phyloP scores from a whole-genome alignment of 2,797 vertebrate species.

The Austrolebias charrua region DNA sequence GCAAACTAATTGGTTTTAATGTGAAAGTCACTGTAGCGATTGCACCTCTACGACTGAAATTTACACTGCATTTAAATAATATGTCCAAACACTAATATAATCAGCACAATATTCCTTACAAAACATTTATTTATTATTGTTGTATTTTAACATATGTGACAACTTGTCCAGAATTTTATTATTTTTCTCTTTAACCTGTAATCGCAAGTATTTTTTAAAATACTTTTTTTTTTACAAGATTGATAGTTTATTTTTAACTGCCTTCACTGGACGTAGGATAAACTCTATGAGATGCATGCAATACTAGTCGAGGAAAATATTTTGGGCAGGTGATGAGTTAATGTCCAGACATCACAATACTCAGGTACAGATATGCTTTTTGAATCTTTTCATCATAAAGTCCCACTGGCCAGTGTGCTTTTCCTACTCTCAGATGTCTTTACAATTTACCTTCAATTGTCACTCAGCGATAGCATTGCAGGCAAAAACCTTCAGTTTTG shows the following conservation, averaged over 20 bases:
- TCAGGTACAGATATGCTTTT: constrained; percentile 57
- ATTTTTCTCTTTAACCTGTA: constrained; percentile 12
- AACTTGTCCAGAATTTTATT: constrained; percentile 25
- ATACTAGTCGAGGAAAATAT: constrained; percentile 32
- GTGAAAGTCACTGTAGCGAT: constrained; percentile 38
- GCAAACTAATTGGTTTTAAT: not conserved
- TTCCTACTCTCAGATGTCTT: constrained; percentile 44
- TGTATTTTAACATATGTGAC: not conserved
- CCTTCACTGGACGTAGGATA: constrained; percentile 61
- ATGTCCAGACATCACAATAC: constrained; percentile 50
- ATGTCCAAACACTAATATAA: constrained; percentile 24
- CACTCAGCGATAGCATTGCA: constrained; percentile 46
- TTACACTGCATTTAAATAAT: constrained; percentile 13
- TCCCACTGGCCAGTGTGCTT: constrained; percentile 45
- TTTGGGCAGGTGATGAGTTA: constrained; percentile 34
- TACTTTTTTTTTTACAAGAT: constrained; percentile 13
- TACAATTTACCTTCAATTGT: constrained; percentile 59
- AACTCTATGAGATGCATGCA: constrained; percentile 38
- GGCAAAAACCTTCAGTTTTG: constrained; percentile 43
- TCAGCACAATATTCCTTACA: too few species aligned
- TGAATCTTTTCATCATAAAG: constrained; percentile 28
- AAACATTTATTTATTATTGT: constrained; percentile 34
- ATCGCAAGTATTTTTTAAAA: constrained; percentile 16
- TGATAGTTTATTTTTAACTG: constrained; percentile 22
- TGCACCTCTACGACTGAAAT: constrained; percentile 33